A percentile compares a stretch with the other conserved stretches of the same genome.
Evolutionary conservation across 30 jellyfish, hydroid and myxozoan genomes (phyloP).

Genomic region (Hydra vulgaris): DNA sequence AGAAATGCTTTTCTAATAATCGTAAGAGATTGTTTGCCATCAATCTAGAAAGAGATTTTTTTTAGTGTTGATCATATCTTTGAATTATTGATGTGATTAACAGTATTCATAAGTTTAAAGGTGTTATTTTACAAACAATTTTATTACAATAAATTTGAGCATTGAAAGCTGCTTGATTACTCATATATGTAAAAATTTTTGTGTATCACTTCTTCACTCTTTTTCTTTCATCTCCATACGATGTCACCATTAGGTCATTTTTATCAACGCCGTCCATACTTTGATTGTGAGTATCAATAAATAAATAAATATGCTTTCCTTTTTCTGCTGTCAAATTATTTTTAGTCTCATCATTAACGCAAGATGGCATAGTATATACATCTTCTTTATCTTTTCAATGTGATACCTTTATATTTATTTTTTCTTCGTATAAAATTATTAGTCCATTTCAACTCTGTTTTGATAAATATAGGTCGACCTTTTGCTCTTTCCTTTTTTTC

Average conservation of each 20-base stretch:
- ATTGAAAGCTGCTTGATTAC: conserved; percentile 1
- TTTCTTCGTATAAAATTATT: neutral
- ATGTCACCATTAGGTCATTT: conserved; percentile 9
- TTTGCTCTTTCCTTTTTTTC: neutral
- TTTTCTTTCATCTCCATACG: neutral
- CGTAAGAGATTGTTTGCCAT: neutral
- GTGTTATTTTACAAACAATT: neutral
- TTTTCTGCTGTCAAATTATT: neutral
- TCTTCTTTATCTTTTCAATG: neutral
- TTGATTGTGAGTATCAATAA: neutral
- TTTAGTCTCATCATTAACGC: neutral
- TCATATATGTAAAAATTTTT: neutral
- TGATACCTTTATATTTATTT: neutral
- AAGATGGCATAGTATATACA: neutral
- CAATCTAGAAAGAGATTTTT: neutral
- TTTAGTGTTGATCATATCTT: neutral
- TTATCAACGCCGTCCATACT: neutral
- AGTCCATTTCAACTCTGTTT: neutral
- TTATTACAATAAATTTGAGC: neutral
- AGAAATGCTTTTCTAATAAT: neutral
- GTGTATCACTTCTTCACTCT: conserved; percentile 1
- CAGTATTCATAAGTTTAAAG: neutral
- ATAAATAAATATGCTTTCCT: neutral
- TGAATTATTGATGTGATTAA: conserved; percentile 6
- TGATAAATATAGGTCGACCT: neutral